Evolutionary conservation across 2,888 invertebrate genomes (phyloP), one percentile per base, ranked within the genome.

Genomic region (Capitulum mitella): DNA sequence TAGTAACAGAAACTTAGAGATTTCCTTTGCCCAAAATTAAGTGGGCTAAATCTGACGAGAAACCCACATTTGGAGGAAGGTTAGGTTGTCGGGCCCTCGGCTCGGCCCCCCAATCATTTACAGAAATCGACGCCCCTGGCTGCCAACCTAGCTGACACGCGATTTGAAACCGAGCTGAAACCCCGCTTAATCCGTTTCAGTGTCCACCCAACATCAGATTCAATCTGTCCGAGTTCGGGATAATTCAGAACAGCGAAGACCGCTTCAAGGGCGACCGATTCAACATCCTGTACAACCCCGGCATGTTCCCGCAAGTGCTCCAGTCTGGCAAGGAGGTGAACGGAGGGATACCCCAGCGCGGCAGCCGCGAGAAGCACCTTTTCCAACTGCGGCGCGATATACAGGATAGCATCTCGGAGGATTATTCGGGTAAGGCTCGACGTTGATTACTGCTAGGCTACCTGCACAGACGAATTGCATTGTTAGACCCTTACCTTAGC

Each of bases 341-440:
- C 83, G 92, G 93, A 0, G 93, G 93, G 0, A 90, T 93, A 0
- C 93, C 93, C 0, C 92, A 94, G 85, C 89, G 90, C 82, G 93
- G 92, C 0, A 88, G 92, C 83, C 84, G 93, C 64, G 86, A 87
- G 0, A 84, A 86, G 16, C 94, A 94, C 84, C 84, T 93, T 79
- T 84, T 87, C 0, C 84, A 87, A 12, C 92, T 92, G 82, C 84
- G 85, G 54, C 84, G 86, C 3, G 87, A 89, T 58, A 82, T 93
- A 37, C 86, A 88, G 0, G 86, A 89, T 81, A 87, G 90, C 80
- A 88, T 93, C 61, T 90, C 91, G 0, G 82, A 85, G 1, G 82
- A 88, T 77, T 92, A 91, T 85, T 85, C 85, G 82, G 91, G 91
- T 90, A 83, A 79, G 54, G n/a, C n/a, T n/a, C n/a, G n/a, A n/a